Evolutionary conservation across 2,888 invertebrate species (phyloP), one percentile per base, ranked within the genome.

Genomic region (Meta bourneti): DNA sequence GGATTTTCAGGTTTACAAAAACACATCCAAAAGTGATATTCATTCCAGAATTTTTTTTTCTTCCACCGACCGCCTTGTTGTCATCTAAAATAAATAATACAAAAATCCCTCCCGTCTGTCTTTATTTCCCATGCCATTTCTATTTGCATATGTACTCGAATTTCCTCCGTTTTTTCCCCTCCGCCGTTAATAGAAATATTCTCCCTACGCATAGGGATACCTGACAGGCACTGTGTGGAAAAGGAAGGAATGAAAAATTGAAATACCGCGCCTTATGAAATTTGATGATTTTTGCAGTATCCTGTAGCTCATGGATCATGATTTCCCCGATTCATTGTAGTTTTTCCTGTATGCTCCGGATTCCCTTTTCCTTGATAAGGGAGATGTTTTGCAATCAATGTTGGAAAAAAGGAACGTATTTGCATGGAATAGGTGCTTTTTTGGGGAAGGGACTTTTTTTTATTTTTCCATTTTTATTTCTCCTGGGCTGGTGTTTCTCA

Each of bases 91-190:
- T 69, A 77, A 85, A 71, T 75, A 61, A 70, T 70, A 34, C 5
- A 86, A 86, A 85, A 78, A 49, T 77, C 20, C 69, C 49, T 70
- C 51, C 70, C 85, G 85, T 86, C 85, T 69, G 85, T 86, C 85
- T 86, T 86, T 86, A 86, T 86, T 78, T 78, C n/a, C 16, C 34
- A 34, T 11, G 16, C 75, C 75, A 61, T 69, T 69, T 78, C 70
- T 86, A 86, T 86, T 77, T 86, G 85, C 85, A 86, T 86, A 86
- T 70, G 85, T 86, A 70, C 77, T 70, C 20, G 19, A 48, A 61
- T 85, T 54, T 61, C 48, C 77, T 51, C 52, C 74, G 11, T 74
- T 74, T 74, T 19, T 34, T 19, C 70, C 11, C 70, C 49, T 48
- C n/a, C 48, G 34, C 52, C 77, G n/a, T 61, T 86, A 86, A 86